Evolutionary conservation across 2,888 invertebrate species (phyloP).

Genomic region (Linnaemya tessellans): DNA sequence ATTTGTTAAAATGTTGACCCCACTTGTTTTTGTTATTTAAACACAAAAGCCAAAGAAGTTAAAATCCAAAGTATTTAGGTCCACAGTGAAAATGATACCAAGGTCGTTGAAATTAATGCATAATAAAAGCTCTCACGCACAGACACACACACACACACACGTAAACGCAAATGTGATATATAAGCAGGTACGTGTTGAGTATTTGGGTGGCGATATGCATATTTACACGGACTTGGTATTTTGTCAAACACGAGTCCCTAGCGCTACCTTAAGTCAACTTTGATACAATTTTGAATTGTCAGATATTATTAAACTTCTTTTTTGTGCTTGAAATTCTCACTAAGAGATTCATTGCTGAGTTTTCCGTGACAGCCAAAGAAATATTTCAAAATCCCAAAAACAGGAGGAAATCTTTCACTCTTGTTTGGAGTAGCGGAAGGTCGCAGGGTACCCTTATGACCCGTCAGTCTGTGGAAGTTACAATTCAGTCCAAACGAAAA

Average conservation of each 20-base stretch:
- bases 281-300: too few relatives aligned
- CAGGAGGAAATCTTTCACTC: too few relatives aligned
- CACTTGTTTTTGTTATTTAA: slow-evolving; percentile 29
- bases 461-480: too few relatives aligned
- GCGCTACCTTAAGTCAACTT: background rate
- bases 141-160: background rate
- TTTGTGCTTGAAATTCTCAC: too few relatives aligned
- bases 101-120: slow-evolving; percentile 60
- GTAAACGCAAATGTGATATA: background rate
- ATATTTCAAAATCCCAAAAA: too few relatives aligned
- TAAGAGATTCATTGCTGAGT: too few relatives aligned
- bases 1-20: slow-evolving; percentile 58
- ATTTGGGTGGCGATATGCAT: slow-evolving; percentile 8
- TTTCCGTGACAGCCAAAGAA: too few relatives aligned
- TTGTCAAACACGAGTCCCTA: slow-evolving; percentile 29
- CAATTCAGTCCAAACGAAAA: too few relatives aligned
- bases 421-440: too few relatives aligned
- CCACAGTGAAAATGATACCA: slow-evolving; percentile 69
- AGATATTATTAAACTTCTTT: too few relatives aligned
- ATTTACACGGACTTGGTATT: slow-evolving; percentile 6
- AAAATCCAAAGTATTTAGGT: slow-evolving; percentile 43
- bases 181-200: background rate
- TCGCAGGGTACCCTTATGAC: too few relatives aligned
- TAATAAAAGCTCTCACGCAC: background rate
- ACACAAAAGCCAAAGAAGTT: background rate